Conservation (phyloP, 2,888 invertebrate genomes). For the Drosophila greeni region DNA sequence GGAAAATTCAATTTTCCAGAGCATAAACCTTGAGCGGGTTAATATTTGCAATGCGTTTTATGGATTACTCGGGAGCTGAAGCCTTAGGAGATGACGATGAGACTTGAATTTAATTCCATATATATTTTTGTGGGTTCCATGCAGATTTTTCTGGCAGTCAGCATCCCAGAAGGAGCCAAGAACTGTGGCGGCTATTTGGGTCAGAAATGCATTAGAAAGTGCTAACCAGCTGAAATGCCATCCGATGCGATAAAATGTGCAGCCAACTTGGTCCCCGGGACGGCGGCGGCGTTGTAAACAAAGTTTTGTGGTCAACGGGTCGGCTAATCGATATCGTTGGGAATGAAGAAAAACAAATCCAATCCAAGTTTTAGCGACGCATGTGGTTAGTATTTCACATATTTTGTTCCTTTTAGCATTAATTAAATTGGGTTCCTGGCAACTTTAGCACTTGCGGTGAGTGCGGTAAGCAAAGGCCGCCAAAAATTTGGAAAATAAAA, state of each 20-base stretch:
- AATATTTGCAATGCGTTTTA: slow-evolving; percentile 24
- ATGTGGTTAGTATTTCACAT: slow-evolving; percentile 15
- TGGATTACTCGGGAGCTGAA: slow-evolving; percentile 29
- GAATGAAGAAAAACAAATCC: not conserved
- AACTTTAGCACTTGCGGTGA: slow-evolving; percentile 59
- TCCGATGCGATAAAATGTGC: slow-evolving; percentile 50
- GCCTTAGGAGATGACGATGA: no score
- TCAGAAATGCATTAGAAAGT: slow-evolving; percentile 63
- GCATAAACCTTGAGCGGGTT: slow-evolving; percentile 10
- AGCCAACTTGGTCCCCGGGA: slow-evolving; percentile 15
- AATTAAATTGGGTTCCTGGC: slow-evolving; percentile 67
- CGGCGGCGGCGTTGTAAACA: slow-evolving; percentile 21
- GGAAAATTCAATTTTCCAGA: slow-evolving; percentile 35
- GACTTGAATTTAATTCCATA: slow-evolving; percentile 15
- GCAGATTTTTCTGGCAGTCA: slow-evolving; percentile 22
- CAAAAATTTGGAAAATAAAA: slow-evolving; percentile 39
- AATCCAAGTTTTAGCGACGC: not conserved
- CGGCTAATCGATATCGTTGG: slow-evolving; percentile 28
- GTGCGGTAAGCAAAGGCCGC: slow-evolving; percentile 43
- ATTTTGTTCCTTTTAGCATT: slow-evolving; percentile 45
- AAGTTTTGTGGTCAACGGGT: slow-evolving; percentile 33
- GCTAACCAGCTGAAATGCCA: slow-evolving; percentile 47
- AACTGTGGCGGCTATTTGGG: slow-evolving; percentile 46
- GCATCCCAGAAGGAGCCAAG: slow-evolving; percentile 47
- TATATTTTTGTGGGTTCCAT: slow-evolving; percentile 22